Evolutionary conservation across 2,797 vertebrate genomes (phyloP), one percentile per base, ranked within the genome.

Genomic region (Hemitrygon akajei): DNA sequence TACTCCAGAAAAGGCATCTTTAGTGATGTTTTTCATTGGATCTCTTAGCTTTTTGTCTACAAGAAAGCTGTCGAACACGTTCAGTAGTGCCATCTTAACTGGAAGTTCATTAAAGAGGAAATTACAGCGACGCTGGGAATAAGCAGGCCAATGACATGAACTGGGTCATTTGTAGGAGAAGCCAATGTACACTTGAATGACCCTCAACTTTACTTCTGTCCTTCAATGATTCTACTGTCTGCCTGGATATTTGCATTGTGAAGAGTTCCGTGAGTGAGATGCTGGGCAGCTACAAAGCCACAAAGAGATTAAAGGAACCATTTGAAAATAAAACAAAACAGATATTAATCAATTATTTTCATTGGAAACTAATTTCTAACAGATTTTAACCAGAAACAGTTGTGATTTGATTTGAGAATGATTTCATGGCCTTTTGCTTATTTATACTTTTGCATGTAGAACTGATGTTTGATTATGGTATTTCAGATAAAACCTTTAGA

Each of bases 401-500:
- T 25, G 25, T 58, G 47, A 58, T 58, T 84, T 84, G 81, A 58
- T 27, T 30, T 58, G 47, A 58, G 81, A 56, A 56, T 56, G 25
- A 84, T 84, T 58, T 84, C 81, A 84, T 30, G 25, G 47, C 58
- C 20, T 58, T 1, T 84, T 30, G 81, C 10, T 40, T 58, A 84
- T 84, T 40, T 58, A 84, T 84, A 30, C 7, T 12, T 84, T 37
- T 84, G 20, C 47, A 58, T 25, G 27, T 58, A 58, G 30, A 58
- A 58, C 9, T 11, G 25, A 63, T 30, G 58, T 56, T 63, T 86
- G 30, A 86, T 86, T 56, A 86, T 30, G 58, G 58, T 60, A 30
- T 30, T 58, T 86, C n/a, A 86, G 82, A 86, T 86, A 60, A 63
- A 86, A 86, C 56, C 82, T 86, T 91, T 60, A 25, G 63, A 91